Percentiles rank a stretch among this genome's conserved stretches.
Evolutionary conservation across 2,113 vertebrate species (phyloP).

Genomic region (Diphyllodes magnificus): DNA sequence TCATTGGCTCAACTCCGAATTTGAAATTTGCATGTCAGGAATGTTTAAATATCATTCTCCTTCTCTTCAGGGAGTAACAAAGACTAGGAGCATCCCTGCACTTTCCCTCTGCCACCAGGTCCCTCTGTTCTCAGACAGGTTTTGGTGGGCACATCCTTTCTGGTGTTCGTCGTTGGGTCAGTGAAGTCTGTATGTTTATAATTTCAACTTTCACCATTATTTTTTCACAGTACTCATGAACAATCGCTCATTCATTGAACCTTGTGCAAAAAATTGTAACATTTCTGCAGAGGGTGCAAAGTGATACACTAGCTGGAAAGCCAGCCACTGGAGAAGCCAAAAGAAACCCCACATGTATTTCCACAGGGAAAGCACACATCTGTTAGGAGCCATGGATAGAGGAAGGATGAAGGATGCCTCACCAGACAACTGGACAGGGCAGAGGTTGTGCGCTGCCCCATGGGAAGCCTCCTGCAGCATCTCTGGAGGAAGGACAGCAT

Average conservation of each 20-base stretch:
- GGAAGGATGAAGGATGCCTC: neutral
- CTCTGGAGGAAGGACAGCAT: neutral
- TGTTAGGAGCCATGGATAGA: neutral
- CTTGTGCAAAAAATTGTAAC: neutral
- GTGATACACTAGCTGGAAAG: neutral
- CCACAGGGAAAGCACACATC: neutral
- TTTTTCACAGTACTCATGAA: neutral
- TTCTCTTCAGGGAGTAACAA: neutral
- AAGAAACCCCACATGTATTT: neutral
- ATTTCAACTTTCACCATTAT: neutral
- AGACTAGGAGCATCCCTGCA: neutral
- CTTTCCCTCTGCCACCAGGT: neutral
- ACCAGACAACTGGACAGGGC: fast-evolving
- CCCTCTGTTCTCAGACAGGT: neutral
- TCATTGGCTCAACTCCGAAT: neutral
- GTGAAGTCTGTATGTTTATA: neutral
- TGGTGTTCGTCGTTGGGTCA: neutral
- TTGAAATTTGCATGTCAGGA: neutral
- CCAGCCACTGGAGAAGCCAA: neutral
- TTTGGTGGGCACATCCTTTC: neutral
- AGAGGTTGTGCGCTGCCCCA: neutral
- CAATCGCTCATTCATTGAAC: neutral
- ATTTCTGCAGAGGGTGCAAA: neutral
- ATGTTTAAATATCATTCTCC: neutral
- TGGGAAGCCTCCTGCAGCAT: neutral